Conservation (phyloP, 2,888 invertebrate species). For the Orthosia incerta region DNA sequence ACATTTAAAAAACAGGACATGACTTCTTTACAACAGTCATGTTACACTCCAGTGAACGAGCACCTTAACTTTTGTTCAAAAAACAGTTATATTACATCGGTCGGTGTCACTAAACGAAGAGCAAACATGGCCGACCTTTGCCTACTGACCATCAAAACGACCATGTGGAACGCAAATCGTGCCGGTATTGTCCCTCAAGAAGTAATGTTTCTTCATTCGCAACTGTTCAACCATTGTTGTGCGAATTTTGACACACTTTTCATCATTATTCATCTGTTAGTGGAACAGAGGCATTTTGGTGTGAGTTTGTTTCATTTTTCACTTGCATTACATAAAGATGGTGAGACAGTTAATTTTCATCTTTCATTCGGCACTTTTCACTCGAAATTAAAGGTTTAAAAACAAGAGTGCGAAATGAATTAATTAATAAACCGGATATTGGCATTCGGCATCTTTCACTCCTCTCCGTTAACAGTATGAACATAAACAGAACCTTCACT, state of each 20-base stretch:
- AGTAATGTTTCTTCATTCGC: slow-evolving; percentile 21
- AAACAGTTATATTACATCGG: slow-evolving; percentile 33
- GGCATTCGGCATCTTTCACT: too few species aligned
- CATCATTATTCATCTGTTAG: slow-evolving; percentile 1
- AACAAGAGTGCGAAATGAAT: too few species aligned
- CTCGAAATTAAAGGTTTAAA: too few species aligned
- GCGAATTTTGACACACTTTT: slow-evolving; percentile 18
- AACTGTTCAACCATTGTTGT: slow-evolving; percentile 18
- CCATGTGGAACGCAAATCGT: slow-evolving; percentile 35
- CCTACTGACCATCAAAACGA: slow-evolving; percentile 51
- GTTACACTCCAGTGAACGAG: slow-evolving; percentile 20
- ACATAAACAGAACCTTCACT: too few species aligned
- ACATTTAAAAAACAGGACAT: too few species aligned
- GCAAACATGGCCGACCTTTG: slow-evolving; percentile 63
- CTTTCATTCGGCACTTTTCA: too few species aligned
- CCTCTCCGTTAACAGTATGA: too few species aligned
- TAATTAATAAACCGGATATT: too few species aligned
- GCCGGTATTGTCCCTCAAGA: slow-evolving; percentile 51
- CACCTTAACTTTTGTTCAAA: slow-evolving; percentile 35
- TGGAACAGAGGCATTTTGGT: neutral
- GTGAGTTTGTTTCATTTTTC: neutral
- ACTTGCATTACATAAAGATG: neutral
- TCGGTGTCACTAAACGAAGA: slow-evolving; percentile 46
- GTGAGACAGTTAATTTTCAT: too few species aligned
- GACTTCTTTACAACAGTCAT: neutral